These are phyloP conservation scores for Euphydryas editha DNA, from an alignment of 2,888 invertebrate genomes.

Conservation along the genomic window DNA sequence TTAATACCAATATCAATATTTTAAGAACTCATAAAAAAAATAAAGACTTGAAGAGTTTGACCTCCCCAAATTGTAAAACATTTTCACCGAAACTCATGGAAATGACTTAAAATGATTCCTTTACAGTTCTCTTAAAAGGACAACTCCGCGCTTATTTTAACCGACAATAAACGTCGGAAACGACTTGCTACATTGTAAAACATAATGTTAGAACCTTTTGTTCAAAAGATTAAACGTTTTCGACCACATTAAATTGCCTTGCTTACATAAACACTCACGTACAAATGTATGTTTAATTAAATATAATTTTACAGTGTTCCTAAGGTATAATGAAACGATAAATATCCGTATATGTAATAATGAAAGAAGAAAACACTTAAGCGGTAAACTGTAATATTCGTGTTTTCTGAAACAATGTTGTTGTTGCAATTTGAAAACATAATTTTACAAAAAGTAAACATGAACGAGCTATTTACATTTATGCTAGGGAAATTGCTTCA, in stretches of 20 bases:
- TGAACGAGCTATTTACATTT: too few species aligned
- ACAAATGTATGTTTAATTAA: too few species aligned
- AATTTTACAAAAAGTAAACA: too few species aligned
- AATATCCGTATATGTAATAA: neutral
- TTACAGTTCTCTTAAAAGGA: neutral
- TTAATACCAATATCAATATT: neutral
- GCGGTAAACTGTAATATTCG: neutral
- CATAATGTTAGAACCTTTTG: neutral
- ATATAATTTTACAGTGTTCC: neutral
- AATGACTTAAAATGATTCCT: slow-evolving; percentile 5
- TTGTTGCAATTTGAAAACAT: too few species aligned
- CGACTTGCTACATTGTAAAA: slow-evolving; percentile 1
- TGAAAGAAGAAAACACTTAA: neutral
- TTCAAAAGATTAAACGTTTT: neutral
- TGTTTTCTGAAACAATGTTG: neutral
- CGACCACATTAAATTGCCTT: neutral
- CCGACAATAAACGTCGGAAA: slow-evolving; percentile 8
- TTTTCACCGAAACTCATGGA: neutral
- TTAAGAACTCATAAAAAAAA: too few species aligned
- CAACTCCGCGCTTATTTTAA: neutral
- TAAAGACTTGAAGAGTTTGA: neutral
- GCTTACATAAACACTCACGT: neutral
- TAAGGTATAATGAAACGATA: neutral
- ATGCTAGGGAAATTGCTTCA: too few species aligned
- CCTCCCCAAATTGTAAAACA: neutral